Evolutionary conservation across 2,113 vertebrate genomes (phyloP), one percentile per base, ranked within the genome.

Genomic region (Chaetura pelagica): DNA sequence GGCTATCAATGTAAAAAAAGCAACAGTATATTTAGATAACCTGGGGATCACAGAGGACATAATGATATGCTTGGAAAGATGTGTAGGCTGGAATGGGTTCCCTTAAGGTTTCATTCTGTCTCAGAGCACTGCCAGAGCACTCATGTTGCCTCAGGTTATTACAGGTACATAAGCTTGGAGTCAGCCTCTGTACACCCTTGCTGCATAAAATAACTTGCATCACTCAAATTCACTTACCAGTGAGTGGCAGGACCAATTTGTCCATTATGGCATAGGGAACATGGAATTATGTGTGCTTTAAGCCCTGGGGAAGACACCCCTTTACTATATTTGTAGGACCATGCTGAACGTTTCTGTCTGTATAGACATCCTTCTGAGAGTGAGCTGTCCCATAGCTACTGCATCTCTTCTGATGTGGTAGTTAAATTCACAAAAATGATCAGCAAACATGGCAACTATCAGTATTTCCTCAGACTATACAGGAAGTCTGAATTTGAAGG

Each of bases 1-100:
- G 18, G 26, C 19, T 74, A n/a, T 24, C 17, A 22, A 16, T 35
- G 21, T 63, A 49, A 67, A 59, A 44, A 83, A 63, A 48, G 5
- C 24, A 79, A 44, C 10, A 67, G 32, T 49, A 4, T 26, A 9
- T 67, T 55, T 49, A 71, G 42, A 32, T 40, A 66, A 57, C 3
- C 4, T 61, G 4, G 4, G 8, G 17, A 12, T 74, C 32, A 29
- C 15, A 55, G 22, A 80, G 9, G 7, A 35, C 0, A 0, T 19
- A 17, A 73, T 42, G 40, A 87, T 42, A 10, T 73, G 5, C 17
- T 64, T 61, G 24, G 32, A 16, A 64, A 68, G 44, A 27, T 30
- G 9, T 30, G 4, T 30, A 54, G 24, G 13, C 26, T 82, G 26
- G 21, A 62, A 72, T 42, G 14, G 10, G 12, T 35, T 89, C 21